Conservation (phyloP, 2,113 vertebrate genomes). For the Maccullochella peelii region DNA sequence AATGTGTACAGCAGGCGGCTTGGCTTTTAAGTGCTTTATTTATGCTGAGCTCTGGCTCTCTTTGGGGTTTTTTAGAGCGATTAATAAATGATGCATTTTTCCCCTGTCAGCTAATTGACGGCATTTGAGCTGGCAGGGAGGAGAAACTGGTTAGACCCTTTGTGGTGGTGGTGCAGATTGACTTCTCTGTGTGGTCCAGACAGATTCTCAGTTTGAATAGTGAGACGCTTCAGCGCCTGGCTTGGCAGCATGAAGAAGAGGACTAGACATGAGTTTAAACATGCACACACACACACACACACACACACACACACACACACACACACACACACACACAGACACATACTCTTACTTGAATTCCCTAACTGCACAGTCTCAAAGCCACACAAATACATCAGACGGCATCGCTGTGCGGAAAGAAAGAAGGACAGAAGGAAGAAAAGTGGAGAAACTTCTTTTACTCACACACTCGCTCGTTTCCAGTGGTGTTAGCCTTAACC, state of each 20-base stretch:
- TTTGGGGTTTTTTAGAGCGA: conserved; percentile 74
- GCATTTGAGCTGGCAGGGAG: conserved; percentile 73
- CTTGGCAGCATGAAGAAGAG: conserved; percentile 47
- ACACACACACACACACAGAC: conserved; percentile 1
- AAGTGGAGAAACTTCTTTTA: conserved; percentile 65
- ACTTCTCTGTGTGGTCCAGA: conserved; percentile 55
- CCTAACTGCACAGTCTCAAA: conserved; percentile 10
- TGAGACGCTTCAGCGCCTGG: conserved; percentile 43
- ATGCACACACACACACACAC: conserved; percentile 14
- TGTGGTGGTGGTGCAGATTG: conserved; percentile 45
- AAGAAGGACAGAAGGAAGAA: conserved; percentile 15
- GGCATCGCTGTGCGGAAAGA: conserved; percentile 37
- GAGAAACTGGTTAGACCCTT: conserved; percentile 38
- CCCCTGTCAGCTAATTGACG: conserved; percentile 76
- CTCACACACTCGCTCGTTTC: conserved; percentile 55
- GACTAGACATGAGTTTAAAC: conserved; percentile 52
- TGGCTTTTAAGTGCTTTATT: conserved; percentile 77
- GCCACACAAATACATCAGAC: conserved; percentile 20
- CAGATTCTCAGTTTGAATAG: conserved; percentile 51
- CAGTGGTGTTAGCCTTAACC: conserved; percentile 71
- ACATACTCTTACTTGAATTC: conserved; percentile 2
- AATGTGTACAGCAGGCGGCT: conserved; percentile 44
- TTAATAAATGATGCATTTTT: conserved; percentile 80
- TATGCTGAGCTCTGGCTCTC: conserved; percentile 62
- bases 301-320: not conserved